Conservation (phyloP, 2,888 invertebrate species). For the Chaitophorus viminalis region DNA sequence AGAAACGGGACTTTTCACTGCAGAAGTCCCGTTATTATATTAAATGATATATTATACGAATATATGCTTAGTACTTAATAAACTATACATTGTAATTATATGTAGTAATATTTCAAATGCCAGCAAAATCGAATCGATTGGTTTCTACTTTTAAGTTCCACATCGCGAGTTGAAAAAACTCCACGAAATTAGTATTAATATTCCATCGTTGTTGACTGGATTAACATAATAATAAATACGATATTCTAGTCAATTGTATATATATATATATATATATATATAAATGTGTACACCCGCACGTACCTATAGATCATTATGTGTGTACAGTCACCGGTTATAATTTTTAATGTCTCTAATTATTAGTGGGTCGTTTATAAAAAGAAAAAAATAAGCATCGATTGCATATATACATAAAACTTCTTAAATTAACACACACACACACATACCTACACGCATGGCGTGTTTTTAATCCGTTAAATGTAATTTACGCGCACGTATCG, state of each 20-base stretch:
- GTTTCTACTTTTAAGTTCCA: too few species aligned
- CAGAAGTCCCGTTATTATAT: too few species aligned
- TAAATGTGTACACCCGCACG: neutral
- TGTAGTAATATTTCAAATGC: too few species aligned
- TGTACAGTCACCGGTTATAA: neutral
- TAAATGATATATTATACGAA: too few species aligned
- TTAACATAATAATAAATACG: neutral
- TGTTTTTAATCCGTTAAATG: conserved; percentile 33
- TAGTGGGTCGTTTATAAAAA: neutral
- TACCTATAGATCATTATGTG: too few species aligned
- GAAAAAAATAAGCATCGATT: neutral
- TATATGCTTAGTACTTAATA: too few species aligned
- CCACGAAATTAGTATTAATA: too few species aligned
- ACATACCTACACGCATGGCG: conserved; percentile 21
- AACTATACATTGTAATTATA: too few species aligned
- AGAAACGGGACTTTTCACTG: too few species aligned
- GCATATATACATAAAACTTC: neutral
- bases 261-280: neutral
- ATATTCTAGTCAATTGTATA: neutral
- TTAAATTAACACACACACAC: conserved; percentile 33
- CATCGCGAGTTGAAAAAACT: too few species aligned
- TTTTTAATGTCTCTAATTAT: neutral
- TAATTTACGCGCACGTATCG: conserved; percentile 3
- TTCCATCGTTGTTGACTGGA: too few species aligned
- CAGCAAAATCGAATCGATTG: too few species aligned